Evolutionary conservation across 2,113 vertebrate species (phyloP).

Genomic region (Apodemus sylvaticus): DNA sequence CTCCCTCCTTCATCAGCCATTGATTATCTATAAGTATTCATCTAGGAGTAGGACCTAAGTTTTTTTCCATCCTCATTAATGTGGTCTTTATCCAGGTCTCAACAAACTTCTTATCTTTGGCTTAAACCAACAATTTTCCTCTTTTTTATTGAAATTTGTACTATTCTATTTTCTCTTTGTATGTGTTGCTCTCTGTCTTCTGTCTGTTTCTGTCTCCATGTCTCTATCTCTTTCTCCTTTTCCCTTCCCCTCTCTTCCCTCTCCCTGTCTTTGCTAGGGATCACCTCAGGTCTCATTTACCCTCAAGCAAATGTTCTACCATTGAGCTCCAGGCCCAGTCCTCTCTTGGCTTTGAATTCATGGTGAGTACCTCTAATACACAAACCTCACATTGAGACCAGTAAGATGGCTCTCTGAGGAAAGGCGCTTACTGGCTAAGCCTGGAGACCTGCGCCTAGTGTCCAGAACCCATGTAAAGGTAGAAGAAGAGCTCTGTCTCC

Average conservation of each 20-base stretch:
- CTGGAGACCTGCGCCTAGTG: neutral
- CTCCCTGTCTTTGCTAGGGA: neutral
- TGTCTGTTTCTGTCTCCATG: neutral
- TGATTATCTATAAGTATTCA: neutral
- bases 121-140: neutral
- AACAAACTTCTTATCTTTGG: neutral
- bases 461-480: neutral
- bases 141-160: neutral
- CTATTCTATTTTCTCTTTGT: neutral
- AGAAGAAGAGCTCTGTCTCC: neutral
- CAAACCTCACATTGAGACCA: neutral
- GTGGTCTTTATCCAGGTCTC: neutral
- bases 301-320: neutral
- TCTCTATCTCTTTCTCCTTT: neutral
- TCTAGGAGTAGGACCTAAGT: neutral
- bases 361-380: neutral
- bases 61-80: neutral
- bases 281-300: no score
- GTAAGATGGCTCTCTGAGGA: neutral
- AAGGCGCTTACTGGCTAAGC: neutral
- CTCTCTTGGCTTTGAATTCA: slow-evolving; percentile 35
- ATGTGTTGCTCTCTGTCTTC: neutral
- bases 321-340: neutral
- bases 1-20: neutral
- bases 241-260: fast-evolving